Evolutionary conservation across 2,888 invertebrate genomes (phyloP), one percentile per base, ranked within the genome.

Genomic region (Meteorus cinctellus): DNA sequence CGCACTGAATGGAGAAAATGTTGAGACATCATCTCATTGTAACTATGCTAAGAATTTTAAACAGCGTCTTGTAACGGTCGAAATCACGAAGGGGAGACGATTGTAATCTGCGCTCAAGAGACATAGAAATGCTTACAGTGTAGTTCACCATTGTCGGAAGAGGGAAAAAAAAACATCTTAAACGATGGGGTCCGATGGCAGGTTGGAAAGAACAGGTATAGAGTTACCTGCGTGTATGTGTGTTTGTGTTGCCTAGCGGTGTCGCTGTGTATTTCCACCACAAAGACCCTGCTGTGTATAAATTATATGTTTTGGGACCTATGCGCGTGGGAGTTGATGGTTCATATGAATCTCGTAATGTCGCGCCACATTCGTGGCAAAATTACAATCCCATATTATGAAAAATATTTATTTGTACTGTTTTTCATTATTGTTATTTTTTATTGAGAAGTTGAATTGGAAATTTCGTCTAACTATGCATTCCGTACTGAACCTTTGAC

Each of bases 401-500:
- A 62, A 62, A 62, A 62, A 31, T 48, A 48, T 68, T 76, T 67
- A 36, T 51, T 72, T 73, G 66, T 16, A n/a, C 8, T 51, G 19
- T 6, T 41, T 45, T 72, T 48, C 19, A 65, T 68, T 19, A 24
- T 24, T 24, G 24, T 24, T 24, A 24, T 24, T 41, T 62, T 68
- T 12, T 62, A 69, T 14, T 62, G 29, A 60, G 24, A 55, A 16
- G 16, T 29, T 60, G 51, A 75, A 67, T 72, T 24, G n/a, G 62
- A 67, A n/a, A 59, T 31, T 62, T 24, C 63, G 36, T 59, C 70
- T 81, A 41, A 31, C 86, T 82, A 90, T 6, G 85, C 83, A 82
- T 91, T 92, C 78, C 90, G 85, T 45, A 92, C 87, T 76, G 90
- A 91, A 74, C 90, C 92, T 85, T 92, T 92, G 4, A 95, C 90